These are phyloP conservation scores for Nannoperca obscura DNA, from an alignment of 2,797 vertebrate genomes.

Conservation along the genomic window DNA sequence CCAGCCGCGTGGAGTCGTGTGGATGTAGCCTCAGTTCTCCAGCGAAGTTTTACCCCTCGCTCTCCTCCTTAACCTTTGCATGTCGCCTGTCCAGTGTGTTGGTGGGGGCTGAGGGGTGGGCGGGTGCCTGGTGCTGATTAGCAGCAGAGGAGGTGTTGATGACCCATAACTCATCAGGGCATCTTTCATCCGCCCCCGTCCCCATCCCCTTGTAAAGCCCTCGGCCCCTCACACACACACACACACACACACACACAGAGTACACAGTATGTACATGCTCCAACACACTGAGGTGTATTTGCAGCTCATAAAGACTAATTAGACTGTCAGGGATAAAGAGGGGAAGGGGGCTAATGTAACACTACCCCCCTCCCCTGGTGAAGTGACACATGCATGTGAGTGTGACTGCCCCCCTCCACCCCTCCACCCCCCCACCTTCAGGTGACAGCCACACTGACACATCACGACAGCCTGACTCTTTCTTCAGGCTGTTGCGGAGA, in stretches of 20 bases:
- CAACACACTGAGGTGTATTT: constrained; percentile 44
- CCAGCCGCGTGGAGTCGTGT: too few species aligned
- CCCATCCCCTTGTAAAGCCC: constrained; percentile 23
- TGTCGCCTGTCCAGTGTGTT: too few species aligned
- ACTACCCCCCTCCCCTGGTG: constrained; percentile 38
- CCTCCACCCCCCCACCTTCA: constrained; percentile 29
- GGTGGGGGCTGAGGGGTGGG: not conserved
- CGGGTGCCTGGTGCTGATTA: constrained; percentile 67
- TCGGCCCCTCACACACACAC: constrained; percentile 43
- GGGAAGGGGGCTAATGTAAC: constrained; percentile 38
- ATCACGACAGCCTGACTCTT: constrained; percentile 54
- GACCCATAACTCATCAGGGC: constrained; percentile 73
- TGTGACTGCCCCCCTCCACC: constrained; percentile 32
- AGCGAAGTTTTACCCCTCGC: too few species aligned
- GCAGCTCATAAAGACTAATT: constrained; percentile 79
- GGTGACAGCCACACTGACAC: constrained; percentile 69
- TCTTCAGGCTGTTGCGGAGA: constrained; percentile 56
- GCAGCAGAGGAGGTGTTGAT: constrained; percentile 67
- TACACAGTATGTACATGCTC: constrained; percentile 19
- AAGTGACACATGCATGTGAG: constrained; percentile 79
- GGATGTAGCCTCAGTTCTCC: too few species aligned
- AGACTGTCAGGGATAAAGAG: constrained; percentile 70
- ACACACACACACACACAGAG: constrained; percentile 26
- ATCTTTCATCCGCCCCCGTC: constrained; percentile 39
- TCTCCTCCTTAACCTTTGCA: too few species aligned